Evolutionary conservation across 1,140 invertebrate species (phyloP), one percentile per base, ranked within the genome.

Genomic region (Lepidurus packardi): DNA sequence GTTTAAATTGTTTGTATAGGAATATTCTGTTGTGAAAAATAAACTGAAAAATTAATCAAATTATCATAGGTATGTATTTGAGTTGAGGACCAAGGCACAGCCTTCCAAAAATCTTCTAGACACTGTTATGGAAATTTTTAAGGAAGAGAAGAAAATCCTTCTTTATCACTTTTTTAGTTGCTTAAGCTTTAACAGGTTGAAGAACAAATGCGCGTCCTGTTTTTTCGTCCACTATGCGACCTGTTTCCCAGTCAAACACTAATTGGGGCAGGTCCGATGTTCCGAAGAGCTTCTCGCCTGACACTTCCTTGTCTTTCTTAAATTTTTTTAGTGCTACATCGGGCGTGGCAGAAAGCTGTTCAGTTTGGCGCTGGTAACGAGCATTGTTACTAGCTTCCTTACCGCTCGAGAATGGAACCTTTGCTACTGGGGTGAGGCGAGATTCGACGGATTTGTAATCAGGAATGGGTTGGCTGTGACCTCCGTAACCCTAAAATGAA

Each of bases 211-310:
- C 21, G 53, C 53, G 53, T n/a, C 53, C 53, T 21, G 53, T 65
- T 65, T 65, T 65, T 65, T 65, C 53, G 13, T 65, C 53, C 53
- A 65, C 53, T 7, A 65, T 65, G 53, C 53, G 53, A n/a, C 53
- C 53, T 65, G 53, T 65, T 65, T 65, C 53, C 53, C 53, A 65
- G 53, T 65, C 53, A 65, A 65, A 65, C 16, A 65, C 53, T 65
- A 65, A 65, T 65, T 65, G 53, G 13, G 53, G 53, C 53, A 65
- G 21, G 21, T 65, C 53, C 7, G 53, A 65, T 65, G 16, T 65
- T 13, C 53, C 53, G 21, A 65, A 65, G 9, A 65, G 53, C n/a
- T 65, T 65, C 21, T 65, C 53, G 16, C 9, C 53, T 7, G 21
- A 16, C 53, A 65, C 6, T 65, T 65, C 53, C 21, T 65, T 65